These are phyloP conservation scores for Bellardia pandia DNA, from an alignment of 2,888 invertebrate genomes.

Conservation along the genomic window DNA sequence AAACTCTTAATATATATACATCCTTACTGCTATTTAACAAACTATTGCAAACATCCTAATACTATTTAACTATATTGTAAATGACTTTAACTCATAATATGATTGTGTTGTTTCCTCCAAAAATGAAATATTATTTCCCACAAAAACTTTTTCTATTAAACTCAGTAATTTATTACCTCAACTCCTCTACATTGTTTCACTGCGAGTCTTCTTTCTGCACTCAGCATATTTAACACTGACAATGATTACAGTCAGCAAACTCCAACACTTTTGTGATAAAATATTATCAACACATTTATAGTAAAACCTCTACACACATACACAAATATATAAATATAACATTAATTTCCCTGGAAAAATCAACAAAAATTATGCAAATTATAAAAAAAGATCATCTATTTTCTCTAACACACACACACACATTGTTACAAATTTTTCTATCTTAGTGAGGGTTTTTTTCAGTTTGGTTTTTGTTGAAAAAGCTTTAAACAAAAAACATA, in stretches of 20 bases:
- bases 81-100: constrained; percentile 6
- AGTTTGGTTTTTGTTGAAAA: not conserved
- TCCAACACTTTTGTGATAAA: not conserved
- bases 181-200: not conserved
- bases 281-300: constrained; percentile 14
- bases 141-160: not conserved
- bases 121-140: not conserved
- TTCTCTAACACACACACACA: not conserved
- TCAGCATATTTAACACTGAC: not conserved
- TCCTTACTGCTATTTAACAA: too few species aligned
- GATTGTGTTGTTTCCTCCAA: not conserved
- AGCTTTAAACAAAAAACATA: constrained; percentile 37
- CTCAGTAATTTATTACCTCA: not conserved
- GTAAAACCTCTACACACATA: not conserved
- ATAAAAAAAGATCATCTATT: constrained; percentile 23
- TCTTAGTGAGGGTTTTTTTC: not conserved
- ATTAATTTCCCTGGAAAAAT: not conserved
- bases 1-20: too few species aligned
- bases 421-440: not conserved
- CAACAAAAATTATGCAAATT: constrained; percentile 38
- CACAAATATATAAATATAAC: not conserved
- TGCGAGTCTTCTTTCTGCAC: not conserved
- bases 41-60: too few species aligned
- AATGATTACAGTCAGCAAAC: not conserved
- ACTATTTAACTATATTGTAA: not conserved